Base-by-base conservation (phyloP, 2,797 vertebrate species). In the Sebastes steindachneri region DNA sequence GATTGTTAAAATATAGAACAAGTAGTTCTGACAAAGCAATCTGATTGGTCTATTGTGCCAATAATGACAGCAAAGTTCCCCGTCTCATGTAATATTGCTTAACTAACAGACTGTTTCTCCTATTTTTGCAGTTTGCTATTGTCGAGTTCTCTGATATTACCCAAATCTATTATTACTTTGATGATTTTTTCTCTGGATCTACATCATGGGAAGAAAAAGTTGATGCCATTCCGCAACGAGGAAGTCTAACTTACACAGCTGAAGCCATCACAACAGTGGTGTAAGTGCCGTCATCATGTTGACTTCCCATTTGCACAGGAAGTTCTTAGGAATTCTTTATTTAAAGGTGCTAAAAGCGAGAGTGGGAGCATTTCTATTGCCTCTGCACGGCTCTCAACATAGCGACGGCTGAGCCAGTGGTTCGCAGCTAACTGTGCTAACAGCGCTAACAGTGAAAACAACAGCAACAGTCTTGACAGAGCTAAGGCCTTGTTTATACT, bases 91-190 rank as follows among this genome's bases (percentile, higher is more conserved):
- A 17, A 17, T 45, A 45, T 45, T n/a, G 48, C 0, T 51, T 9
- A 51, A n/a, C 9, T 25, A 25, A 55, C 21, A 25, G 53, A 23
- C 6, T 31, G 15, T 25, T 63, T 69, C 2, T 79, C 6, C 12
- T 65, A 19, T 71, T 63, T 77, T 82, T 90, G 59, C 91, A 96
- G 95, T 96, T 96, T 92, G 86, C 95, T 54, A 70, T 96, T 29
- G 74, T 60, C 75, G 87, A 95, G 80, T 96, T 89, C 57, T 89
- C 93, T 4, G 0, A 0, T 0, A 0, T 0, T 0, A 8, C 31
- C 0, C 0, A 0, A 0, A 12, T 90, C 51, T 85, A 94, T 65
- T 88, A 69, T 48, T 10, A 70, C 54, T 95, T 95, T 4, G 0
- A 73, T 14, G 1, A 15, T 1, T 82, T 82, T 45, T 51, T 71